Evolutionary conservation across 1,140 invertebrate genomes (phyloP).

Genomic region (Drosophila littoralis): DNA sequence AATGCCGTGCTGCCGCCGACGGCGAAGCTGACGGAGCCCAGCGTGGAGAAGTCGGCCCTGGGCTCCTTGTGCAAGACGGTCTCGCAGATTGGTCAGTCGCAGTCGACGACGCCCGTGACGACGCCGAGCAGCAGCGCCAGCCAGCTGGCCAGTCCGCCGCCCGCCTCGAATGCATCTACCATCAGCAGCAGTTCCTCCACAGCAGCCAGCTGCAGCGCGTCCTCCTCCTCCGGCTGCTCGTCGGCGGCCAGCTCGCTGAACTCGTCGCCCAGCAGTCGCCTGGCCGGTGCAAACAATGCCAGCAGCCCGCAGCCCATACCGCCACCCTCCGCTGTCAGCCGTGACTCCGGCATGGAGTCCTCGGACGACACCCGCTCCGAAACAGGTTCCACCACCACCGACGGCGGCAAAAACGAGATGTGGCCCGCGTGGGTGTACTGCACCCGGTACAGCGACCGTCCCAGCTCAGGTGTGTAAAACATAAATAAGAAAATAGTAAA

Average conservation of each 20-base stretch:
- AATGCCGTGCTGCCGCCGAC: constrained; percentile 51
- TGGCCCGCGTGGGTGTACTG: constrained; percentile 99
- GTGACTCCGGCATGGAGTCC: constrained; percentile 83
- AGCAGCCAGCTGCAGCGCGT: constrained; percentile 43
- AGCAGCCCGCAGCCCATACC: constrained; percentile 81
- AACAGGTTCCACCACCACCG: constrained; percentile 81
- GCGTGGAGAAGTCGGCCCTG: constrained; percentile 83
- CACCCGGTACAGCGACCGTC: constrained; percentile 97
- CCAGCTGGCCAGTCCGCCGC: constrained; percentile 70
- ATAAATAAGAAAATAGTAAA: not conserved
- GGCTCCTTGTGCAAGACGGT: constrained; percentile 87
- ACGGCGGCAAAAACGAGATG: constrained; percentile 84
- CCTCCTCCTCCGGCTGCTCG: constrained; percentile 69
- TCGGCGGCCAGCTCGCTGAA: constrained; percentile 78
- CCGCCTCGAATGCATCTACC: constrained; percentile 75
- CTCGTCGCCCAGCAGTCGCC: constrained; percentile 72
- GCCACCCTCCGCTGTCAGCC: constrained; percentile 75
- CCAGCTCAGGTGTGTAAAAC: constrained; percentile 93
- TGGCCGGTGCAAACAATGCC: constrained; percentile 56
- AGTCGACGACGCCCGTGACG: constrained; percentile 24
- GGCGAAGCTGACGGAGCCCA: constrained; percentile 38
- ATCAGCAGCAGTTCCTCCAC: constrained; percentile 60
- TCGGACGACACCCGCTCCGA: constrained; percentile 84
- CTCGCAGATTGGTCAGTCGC: constrained; percentile 86
- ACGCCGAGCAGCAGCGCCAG: constrained; percentile 66